Evolutionary conservation across 2,113 vertebrate species (phyloP).

Genomic region (Himantopus leucocephalus): DNA sequence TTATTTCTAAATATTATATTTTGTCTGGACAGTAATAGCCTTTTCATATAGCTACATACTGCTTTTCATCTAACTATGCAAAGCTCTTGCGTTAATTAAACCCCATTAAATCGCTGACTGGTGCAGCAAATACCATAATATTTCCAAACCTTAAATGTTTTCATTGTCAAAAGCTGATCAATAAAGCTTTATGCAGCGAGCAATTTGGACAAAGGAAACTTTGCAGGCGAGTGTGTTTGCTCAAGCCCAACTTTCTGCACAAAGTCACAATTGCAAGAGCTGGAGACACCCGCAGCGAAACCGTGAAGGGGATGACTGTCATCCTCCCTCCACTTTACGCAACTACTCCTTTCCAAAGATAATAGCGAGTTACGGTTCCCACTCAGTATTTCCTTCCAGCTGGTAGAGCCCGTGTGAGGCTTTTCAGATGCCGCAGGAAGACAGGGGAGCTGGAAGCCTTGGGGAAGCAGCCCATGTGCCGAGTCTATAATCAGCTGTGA

Average conservation of each 20-base stretch:
- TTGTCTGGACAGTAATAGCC: background rate
- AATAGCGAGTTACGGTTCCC: background rate
- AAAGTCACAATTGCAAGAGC: background rate
- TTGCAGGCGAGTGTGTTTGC: background rate
- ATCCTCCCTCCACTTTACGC: accelerated
- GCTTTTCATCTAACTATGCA: background rate
- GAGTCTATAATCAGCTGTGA: background rate
- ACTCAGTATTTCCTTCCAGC: background rate
- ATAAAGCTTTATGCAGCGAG: background rate
- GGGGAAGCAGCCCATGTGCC: background rate
- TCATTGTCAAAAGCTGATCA: background rate
- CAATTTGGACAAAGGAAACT: background rate
- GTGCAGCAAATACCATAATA: background rate
- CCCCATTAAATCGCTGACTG: background rate
- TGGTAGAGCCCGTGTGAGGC: background rate
- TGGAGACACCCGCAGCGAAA: accelerated
- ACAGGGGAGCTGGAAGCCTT: background rate
- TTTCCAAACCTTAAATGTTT: background rate
- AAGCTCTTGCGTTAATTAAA: background rate
- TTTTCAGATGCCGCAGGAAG: background rate
- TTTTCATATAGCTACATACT: background rate
- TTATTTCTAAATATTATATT: constrained; percentile 32
- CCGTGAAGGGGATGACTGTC: accelerated
- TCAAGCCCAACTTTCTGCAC: background rate
- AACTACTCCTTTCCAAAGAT: background rate